A percentile compares a stretch with the other conserved stretches of the same genome.
These are phyloP conservation scores for Baccha elongata DNA, from an alignment of 2,888 invertebrate genomes.

Conservation along the genomic window DNA sequence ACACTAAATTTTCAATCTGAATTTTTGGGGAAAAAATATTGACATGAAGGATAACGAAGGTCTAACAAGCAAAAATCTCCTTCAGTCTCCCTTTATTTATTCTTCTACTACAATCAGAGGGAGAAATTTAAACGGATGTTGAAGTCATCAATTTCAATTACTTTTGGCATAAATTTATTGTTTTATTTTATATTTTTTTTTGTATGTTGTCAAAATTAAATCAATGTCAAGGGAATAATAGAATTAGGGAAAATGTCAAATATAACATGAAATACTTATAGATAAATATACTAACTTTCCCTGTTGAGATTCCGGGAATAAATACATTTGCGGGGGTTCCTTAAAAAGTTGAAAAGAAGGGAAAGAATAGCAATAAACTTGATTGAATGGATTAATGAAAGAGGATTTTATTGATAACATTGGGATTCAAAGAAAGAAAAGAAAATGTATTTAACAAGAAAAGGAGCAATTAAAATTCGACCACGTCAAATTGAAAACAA, in stretches of 20 bases:
- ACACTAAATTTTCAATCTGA: conserved; percentile 19
- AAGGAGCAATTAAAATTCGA: too few species aligned
- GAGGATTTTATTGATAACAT: too few species aligned
- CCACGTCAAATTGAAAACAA: too few species aligned
- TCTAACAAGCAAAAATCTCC: conserved; percentile 3
- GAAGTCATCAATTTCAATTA: conserved; percentile 65
- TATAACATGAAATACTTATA: too few species aligned
- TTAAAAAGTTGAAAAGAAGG: too few species aligned
- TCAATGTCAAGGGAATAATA: background rate
- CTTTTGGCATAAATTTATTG: conserved; percentile 45
- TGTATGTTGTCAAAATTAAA: conserved; percentile 2
- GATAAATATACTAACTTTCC: too few species aligned
- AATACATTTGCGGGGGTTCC: too few species aligned
- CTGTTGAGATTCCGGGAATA: too few species aligned
- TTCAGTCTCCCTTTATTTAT: background rate
- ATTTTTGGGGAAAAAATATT: conserved; percentile 1
- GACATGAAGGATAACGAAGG: background rate
- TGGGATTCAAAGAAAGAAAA: too few species aligned
- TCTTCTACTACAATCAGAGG: conserved; percentile 8
- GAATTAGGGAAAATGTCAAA: conserved; percentile 3
- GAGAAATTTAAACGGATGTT: conserved; percentile 29
- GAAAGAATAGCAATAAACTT: too few species aligned
- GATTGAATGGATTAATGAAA: background rate
- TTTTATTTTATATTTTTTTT: background rate
- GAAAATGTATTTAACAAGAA: too few species aligned